phyloP scores from a whole-genome alignment of 2,797 vertebrate species.

The Acipenser ruthenus region DNA sequence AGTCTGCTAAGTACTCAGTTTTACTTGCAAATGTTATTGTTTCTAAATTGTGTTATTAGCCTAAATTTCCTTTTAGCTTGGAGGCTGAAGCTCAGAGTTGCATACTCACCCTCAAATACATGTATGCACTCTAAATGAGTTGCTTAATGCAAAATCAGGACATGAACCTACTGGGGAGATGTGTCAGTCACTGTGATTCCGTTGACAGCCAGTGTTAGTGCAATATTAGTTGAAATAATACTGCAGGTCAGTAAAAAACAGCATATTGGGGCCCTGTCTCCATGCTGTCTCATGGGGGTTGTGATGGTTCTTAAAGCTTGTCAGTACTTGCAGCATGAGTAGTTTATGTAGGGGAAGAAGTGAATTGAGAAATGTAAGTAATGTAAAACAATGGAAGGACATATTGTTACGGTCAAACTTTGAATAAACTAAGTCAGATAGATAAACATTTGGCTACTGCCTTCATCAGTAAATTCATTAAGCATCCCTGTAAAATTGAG shows the following conservation, averaged over 20 bases:
- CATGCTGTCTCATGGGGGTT: not conserved
- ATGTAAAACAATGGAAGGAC: slow-evolving; percentile 12
- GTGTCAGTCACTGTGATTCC: slow-evolving; percentile 36
- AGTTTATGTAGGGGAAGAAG: slow-evolving; percentile 2
- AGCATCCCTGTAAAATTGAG: too few species aligned
- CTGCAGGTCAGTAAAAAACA: slow-evolving; percentile 29
- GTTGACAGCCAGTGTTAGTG: slow-evolving; percentile 41
- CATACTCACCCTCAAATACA: not conserved
- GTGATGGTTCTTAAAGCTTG: slow-evolving; percentile 19
- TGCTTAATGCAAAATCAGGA: slow-evolving; percentile 35
- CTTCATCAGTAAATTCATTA: too few species aligned
- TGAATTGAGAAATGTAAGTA: not conserved
- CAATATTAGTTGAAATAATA: slow-evolving; percentile 38
- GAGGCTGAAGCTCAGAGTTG: slow-evolving; percentile 16
- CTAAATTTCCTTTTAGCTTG: slow-evolving; percentile 32
- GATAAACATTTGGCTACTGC: too few species aligned
- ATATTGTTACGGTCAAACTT: not conserved
- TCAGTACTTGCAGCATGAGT: slow-evolving; percentile 11
- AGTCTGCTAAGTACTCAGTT: slow-evolving; percentile 29
- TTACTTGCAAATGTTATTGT: slow-evolving; percentile 36
- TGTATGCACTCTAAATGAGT: slow-evolving; percentile 19
- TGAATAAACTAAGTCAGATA: too few species aligned
- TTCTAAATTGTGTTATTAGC: slow-evolving; percentile 36
- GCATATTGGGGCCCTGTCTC: slow-evolving; percentile 29
- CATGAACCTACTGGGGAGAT: slow-evolving; percentile 39